Base-by-base conservation (phyloP, 2,888 invertebrate species). In the Leucoma salicis region DNA sequence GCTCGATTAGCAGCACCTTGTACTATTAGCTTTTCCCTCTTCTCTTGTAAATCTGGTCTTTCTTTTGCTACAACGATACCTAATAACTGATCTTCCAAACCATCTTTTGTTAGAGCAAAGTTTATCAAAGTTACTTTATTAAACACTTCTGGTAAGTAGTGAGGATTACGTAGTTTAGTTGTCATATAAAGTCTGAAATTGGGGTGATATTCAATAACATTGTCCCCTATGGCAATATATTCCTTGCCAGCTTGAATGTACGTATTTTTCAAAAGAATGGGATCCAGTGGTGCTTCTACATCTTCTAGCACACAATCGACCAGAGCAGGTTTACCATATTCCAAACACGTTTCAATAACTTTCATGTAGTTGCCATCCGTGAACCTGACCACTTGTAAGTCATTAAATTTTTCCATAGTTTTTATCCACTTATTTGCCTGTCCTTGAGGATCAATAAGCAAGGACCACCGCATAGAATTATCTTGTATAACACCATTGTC, bases 351-450 rank as follows among this genome's bases (percentile, higher is more conserved):
- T 82, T 95, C 95, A 61, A 96, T 87, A 21, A 91, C 91, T 65
- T 93, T 92, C 93, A 95, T 94, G 69, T 95, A 96, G 80, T 94
- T 93, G 0, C 92, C 81, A 73, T 95, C 94, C 0, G 94, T 92
- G 66, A 95, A 92, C 71, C 95, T 95, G 15, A 96, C 89, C 2
- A 95, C 89, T 60, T 92, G 91, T 36, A 96, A 77, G 47, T 92
- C 92, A 70, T 93, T 93, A 0, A 89, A 80, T 69, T 94, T 95
- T 80, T 96, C 96, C 93, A 95, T 94, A 53, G 93, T 94, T 82
- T 95, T 95, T 14, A 96, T 93, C 96, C 96, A 96, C 73, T 93
- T 94, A 76, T 95, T 95, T 1, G 96, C 96, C 80, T 96, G 96
- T 28, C 93, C 93, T 82, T 96, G 95, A 1, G 96, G 96, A 83